A percentile compares a stretch with the other conserved stretches of the same genome.
Conservation (phyloP, 2,113 vertebrate species). For the Tetrax tetrax region DNA sequence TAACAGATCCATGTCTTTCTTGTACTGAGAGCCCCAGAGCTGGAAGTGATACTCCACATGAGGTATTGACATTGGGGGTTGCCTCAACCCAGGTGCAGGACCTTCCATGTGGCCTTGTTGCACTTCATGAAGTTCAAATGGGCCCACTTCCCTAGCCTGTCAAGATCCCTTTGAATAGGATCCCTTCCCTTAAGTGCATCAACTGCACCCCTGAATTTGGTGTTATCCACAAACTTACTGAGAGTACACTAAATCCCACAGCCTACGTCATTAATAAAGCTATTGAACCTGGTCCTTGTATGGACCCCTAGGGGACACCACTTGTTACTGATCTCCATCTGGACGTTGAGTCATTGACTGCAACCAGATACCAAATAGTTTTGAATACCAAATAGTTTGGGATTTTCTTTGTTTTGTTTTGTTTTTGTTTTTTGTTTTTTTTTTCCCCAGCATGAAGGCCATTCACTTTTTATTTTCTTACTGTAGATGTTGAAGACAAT, state of each 20-base stretch:
- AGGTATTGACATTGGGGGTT: neutral
- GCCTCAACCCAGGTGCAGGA: neutral
- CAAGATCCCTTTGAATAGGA: too few relatives aligned
- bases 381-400: neutral
- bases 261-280: neutral
- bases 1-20: neutral
- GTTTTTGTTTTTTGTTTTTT: neutral
- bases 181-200: neutral
- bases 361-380: neutral
- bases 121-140: neutral
- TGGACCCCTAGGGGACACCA: too few relatives aligned
- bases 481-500: neutral
- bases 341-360: neutral
- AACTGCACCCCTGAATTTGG: neutral
- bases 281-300: neutral
- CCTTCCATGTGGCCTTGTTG: neutral
- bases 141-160: neutral
- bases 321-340: neutral
- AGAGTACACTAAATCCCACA: neutral
- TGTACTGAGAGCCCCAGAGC: neutral
- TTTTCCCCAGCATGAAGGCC: neutral
- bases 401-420: too few relatives aligned
- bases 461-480: neutral
- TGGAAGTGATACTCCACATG: accelerated
- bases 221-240: neutral